These are phyloP conservation scores for Volucella inanis DNA, from an alignment of 2,888 invertebrate species.

Conservation along the genomic window DNA sequence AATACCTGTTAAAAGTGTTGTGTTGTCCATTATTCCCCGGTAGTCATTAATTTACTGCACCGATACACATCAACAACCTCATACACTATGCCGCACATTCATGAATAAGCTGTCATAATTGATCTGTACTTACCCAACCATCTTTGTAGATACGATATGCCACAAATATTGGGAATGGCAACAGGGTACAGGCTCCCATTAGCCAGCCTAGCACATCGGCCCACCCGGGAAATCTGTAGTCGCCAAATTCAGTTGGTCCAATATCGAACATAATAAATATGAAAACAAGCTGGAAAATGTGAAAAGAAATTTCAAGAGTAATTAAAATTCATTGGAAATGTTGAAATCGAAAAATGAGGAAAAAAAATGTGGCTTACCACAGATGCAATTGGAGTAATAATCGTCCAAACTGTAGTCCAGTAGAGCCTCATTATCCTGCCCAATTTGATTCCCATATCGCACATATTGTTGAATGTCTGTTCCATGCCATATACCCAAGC, in stretches of 20 bases:
- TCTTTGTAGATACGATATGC: conserved; percentile 80
- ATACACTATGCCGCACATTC: background rate
- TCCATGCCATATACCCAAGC: conserved; percentile 89
- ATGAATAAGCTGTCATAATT: conserved; percentile 2
- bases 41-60: conserved; percentile 55
- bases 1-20: conserved; percentile 56
- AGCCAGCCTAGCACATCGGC: conserved; percentile 89
- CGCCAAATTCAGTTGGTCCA: conserved; percentile 86
- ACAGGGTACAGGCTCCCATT: conserved; percentile 88
- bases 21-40: conserved; percentile 39
- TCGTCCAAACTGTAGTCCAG: conserved; percentile 90
- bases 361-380: conserved; percentile 85
- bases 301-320: conserved; percentile 4
- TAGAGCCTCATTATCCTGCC: conserved; percentile 85
- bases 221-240: conserved; percentile 88
- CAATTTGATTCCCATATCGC: conserved; percentile 87
- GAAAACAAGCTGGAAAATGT: conserved; percentile 86
- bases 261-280: conserved; percentile 89
- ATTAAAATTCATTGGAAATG: background rate
- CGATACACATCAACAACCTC: conserved; percentile 20
- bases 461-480: conserved; percentile 85
- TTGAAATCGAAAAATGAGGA: background rate
- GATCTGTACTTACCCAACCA: conserved; percentile 73
- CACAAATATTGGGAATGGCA: conserved; percentile 87
- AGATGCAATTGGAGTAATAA: conserved; percentile 87